A percentile compares a stretch with the other conserved stretches of the same genome.
Evolutionary conservation across 2,113 vertebrate genomes (phyloP).

Genomic region (Coturnix japonica): DNA sequence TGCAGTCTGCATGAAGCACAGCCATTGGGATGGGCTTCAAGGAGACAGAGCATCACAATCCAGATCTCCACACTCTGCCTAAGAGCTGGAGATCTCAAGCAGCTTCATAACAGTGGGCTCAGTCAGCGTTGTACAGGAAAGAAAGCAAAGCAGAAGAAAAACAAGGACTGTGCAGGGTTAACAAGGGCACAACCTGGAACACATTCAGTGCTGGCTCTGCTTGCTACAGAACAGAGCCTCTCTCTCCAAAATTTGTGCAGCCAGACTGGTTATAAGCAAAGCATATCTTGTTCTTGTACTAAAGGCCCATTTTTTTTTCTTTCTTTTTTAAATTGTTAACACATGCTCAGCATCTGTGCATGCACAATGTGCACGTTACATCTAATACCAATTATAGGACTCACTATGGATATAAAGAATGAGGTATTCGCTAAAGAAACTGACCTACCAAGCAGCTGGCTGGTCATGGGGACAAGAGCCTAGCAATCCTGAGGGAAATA

Average conservation of each 20-base stretch:
- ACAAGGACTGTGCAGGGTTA: neutral
- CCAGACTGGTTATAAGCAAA: neutral
- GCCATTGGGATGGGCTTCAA: neutral
- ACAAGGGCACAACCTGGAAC: neutral
- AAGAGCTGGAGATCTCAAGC: neutral
- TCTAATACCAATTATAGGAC: neutral
- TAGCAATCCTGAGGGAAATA: neutral
- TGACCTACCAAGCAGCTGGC: slow-evolving; percentile 29
- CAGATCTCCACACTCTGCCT: neutral
- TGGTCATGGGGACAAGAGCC: neutral
- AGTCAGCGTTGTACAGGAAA: neutral
- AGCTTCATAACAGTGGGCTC: neutral
- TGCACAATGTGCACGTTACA: neutral
- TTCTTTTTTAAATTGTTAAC: neutral
- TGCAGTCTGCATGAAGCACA: neutral
- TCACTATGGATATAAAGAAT: neutral
- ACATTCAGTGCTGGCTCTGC: neutral
- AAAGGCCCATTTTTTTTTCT: neutral
- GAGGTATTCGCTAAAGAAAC: slow-evolving; percentile 7
- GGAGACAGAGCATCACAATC: neutral
- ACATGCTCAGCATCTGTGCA: slow-evolving; percentile 21
- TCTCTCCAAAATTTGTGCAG: rapidly evolving
- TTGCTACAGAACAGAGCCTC: neutral
- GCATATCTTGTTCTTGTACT: neutral
- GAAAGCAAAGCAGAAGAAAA: neutral